These are phyloP conservation scores for Drosophila borborema DNA, from an alignment of 2,888 invertebrate species.

Conservation along the genomic window DNA sequence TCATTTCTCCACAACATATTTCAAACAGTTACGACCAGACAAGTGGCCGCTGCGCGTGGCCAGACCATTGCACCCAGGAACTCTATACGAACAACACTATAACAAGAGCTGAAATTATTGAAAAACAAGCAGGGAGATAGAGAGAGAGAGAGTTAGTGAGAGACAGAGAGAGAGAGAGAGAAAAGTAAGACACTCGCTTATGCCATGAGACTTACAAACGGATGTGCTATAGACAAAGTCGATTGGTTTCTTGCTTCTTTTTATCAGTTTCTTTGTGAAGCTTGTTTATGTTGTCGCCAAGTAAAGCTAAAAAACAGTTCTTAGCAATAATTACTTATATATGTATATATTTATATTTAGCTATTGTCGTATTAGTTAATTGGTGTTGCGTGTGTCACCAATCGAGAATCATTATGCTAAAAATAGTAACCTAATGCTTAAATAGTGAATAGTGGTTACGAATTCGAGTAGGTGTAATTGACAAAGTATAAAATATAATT, in stretches of 20 bases:
- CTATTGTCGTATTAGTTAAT: background rate
- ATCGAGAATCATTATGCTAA: background rate
- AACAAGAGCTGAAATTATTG: conserved; percentile 64
- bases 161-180: too few species aligned
- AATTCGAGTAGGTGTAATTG: background rate
- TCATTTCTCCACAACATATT: conserved; percentile 81
- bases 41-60: conserved; percentile 73
- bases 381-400: background rate
- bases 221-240: conserved; percentile 72
- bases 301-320: background rate
- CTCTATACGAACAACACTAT: conserved; percentile 17
- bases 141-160: background rate
- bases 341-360: background rate
- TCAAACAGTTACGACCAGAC: conserved; percentile 75
- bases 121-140: conserved; percentile 32
- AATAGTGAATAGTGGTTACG: background rate
- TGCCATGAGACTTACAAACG: conserved; percentile 43
- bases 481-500: background rate
- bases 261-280: conserved; percentile 1
- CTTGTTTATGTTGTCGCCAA: conserved; percentile 16
- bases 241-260: conserved; percentile 30
- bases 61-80: conserved; percentile 36
- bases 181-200: background rate
- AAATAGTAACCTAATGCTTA: background rate
- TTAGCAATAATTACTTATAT: conserved; percentile 6